Evolutionary conservation across 2,888 invertebrate genomes (phyloP), one percentile per base, ranked within the genome.

Genomic region (Tiliacea aurago): DNA sequence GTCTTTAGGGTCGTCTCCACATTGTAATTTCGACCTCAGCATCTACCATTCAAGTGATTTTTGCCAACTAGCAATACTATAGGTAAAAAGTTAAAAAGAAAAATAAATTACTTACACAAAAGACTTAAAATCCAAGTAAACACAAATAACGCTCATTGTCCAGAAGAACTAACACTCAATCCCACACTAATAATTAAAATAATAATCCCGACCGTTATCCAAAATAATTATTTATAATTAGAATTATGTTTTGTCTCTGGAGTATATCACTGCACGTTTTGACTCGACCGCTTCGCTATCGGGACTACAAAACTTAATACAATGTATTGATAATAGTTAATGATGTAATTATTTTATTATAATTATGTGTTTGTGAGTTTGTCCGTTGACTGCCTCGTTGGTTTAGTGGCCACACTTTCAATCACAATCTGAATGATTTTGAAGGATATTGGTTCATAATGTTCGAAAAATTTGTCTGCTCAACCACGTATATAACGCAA

Each of bases 61-160:
- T 4, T 37, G 6, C 37, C 37, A 49, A 20, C 49, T 9, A 20
- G 20, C 7, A 49, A 1, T 23, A 11, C 23, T 18, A 4, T 37
- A 37, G 6, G 28, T 28, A 28, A 28, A 28, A 15, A n/a, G n/a
- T n/a, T n/a, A n/a, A 33, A 51, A 15, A n/a, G 45, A 4, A 23
- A 51, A 62, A 37, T 0, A 62, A 45, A 13, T 43, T 28, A 84
- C 85, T 85, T 73, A 85, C 85, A 73, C 9, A 59, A 55, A 23
- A 55, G 0, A 58, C 53, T 10, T 56, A 13, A 63, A 76, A 77
- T 85, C 84, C 85, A 70, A 73, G 20, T 1, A 7, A 55, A 37
- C 61, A 58, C 65, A 67, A 62, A 67, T 6, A 37, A 55, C 33
- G 37, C 15, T 77, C 78, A 85, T 81, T 78, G 66, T 85, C 82